Conservation (phyloP, 1,140 invertebrate species). For the Drosophila fuyamai region DNA sequence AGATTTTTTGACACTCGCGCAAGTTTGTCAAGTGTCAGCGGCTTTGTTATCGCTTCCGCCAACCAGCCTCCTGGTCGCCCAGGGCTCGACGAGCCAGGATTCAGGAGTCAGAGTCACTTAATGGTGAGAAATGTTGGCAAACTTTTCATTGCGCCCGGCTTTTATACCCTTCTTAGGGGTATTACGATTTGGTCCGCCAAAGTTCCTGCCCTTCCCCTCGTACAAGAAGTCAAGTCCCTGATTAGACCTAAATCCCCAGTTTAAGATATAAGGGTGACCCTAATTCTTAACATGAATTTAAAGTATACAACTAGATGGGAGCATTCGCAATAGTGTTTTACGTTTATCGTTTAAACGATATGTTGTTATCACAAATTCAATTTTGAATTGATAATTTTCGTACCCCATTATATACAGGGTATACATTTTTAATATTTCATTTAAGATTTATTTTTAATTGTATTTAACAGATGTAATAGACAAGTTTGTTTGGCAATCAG, state of each 20-base stretch:
- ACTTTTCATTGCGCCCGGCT: slow-evolving; percentile 64
- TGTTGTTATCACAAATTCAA: not conserved
- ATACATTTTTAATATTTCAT: no score
- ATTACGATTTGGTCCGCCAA: slow-evolving; percentile 19
- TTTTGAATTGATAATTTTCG: no score
- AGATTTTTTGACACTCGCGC: slow-evolving; percentile 54
- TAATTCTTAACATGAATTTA: not conserved
- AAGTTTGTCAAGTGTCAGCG: slow-evolving; percentile 83
- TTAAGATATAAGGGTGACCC: slow-evolving; percentile 4
- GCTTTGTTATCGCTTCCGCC: slow-evolving; percentile 81
- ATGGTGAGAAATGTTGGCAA: slow-evolving; percentile 71
- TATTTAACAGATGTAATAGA: no score
- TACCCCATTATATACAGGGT: no score
- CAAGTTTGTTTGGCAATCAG: no score
- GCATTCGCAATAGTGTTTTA: not conserved
- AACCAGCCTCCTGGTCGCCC: slow-evolving; percentile 52
- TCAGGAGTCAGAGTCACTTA: slow-evolving; percentile 56
- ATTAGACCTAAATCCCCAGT: slow-evolving; percentile 29
- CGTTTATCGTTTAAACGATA: slow-evolving; percentile 8
- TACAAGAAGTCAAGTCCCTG: slow-evolving; percentile 6
- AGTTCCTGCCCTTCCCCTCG: not conserved
- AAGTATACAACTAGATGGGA: not conserved
- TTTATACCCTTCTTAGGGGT: slow-evolving; percentile 33
- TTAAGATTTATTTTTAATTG: no score
- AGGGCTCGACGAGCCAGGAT: slow-evolving; percentile 26